Evolutionary conservation across 2,888 invertebrate genomes (phyloP).

Genomic region (Troides aeacus): DNA sequence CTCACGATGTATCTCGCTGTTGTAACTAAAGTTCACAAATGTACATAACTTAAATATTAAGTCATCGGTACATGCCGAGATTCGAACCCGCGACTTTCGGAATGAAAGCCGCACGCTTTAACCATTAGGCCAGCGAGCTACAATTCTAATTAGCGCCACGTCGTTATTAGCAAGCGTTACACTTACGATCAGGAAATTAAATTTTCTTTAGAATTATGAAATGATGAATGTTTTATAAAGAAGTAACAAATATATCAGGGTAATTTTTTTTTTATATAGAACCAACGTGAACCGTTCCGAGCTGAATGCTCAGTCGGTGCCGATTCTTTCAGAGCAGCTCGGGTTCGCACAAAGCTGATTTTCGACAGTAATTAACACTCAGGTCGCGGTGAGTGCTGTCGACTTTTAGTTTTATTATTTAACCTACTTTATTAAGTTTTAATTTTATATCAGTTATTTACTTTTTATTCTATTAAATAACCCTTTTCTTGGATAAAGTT

Average conservation of each 20-base stretch:
- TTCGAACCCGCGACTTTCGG: too few species aligned
- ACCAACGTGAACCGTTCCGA: conserved; percentile 31
- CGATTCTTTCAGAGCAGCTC: conserved; percentile 43
- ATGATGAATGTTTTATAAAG: too few species aligned
- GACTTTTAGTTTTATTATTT: conserved; percentile 31
- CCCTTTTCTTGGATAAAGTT: neutral
- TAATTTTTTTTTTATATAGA: neutral
- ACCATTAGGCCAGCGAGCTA: too few species aligned
- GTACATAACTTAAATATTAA: too few species aligned
- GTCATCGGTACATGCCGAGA: too few species aligned
- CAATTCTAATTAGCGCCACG: too few species aligned
- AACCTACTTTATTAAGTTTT: conserved; percentile 40
- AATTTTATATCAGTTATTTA: conserved; percentile 26
- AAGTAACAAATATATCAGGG: neutral
- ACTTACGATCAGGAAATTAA: too few species aligned
- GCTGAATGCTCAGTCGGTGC: conserved; percentile 38
- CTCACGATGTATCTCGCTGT: too few species aligned
- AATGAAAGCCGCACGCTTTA: too few species aligned
- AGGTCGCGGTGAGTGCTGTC: conserved; percentile 42
- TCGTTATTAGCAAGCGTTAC: too few species aligned
- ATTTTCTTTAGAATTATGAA: too few species aligned
- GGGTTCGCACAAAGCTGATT: conserved; percentile 48
- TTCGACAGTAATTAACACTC: conserved; percentile 51
- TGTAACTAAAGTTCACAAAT: too few species aligned
- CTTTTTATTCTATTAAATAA: neutral